A percentile compares a stretch with the other conserved stretches of the same genome.
Conservation (phyloP, 35 echinoderm and acorn worm genomes). For the Ophioderma brevispina region DNA sequence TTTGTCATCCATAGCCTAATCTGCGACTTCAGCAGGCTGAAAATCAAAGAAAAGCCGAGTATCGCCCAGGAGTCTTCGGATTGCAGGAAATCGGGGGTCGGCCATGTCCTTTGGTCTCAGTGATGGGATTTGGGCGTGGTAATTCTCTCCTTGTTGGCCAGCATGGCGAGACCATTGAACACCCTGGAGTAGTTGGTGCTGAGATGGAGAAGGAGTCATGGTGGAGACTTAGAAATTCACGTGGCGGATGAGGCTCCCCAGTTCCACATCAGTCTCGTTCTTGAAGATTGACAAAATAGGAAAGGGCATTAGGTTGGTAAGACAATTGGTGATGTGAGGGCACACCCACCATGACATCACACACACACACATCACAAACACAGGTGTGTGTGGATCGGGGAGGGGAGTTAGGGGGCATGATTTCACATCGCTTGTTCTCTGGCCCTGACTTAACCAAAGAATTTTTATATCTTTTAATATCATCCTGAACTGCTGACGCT, state of each 20-base stretch:
- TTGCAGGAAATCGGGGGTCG: constrained; percentile 95
- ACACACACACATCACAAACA: no score
- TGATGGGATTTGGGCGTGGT: constrained; percentile 83
- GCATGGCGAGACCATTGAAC: constrained; percentile 93
- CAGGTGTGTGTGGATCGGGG: no score
- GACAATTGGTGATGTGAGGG: no score
- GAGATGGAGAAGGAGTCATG: constrained; percentile 89
- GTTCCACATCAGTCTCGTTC: constrained; percentile 93
- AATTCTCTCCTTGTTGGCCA: constrained; percentile 83
- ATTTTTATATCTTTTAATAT: no score
- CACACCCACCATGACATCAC: no score
- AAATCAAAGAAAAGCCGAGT: constrained; percentile 97
- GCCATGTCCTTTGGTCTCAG: constrained; percentile 81
- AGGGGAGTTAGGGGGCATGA: no score
- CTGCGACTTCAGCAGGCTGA: constrained; percentile 84
- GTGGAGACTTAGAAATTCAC: constrained; percentile 91
- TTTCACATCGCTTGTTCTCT: no score
- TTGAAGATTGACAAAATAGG: no score
- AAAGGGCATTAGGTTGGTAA: no score
- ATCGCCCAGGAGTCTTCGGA: constrained; percentile 94
- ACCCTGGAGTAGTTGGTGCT: constrained; percentile 91
- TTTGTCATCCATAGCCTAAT: constrained; percentile 87
- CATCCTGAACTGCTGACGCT: no score
- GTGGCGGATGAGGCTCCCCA: constrained; percentile 81
- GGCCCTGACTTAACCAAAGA: no score